These are phyloP conservation scores for Sesia apiformis DNA, from an alignment of 2,888 invertebrate genomes.

Conservation along the genomic window DNA sequence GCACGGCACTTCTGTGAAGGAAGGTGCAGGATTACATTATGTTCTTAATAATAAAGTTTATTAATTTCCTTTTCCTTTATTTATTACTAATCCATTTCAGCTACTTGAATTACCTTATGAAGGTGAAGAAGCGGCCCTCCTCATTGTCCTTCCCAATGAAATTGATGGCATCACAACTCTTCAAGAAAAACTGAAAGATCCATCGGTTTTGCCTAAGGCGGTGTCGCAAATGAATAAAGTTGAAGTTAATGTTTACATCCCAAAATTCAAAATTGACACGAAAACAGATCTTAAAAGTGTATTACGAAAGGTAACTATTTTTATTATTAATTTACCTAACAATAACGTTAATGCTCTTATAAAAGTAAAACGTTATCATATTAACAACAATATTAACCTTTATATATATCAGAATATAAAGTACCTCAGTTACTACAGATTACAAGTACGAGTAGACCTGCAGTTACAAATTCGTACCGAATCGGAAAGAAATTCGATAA, in stretches of 20 bases:
- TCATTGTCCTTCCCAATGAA: constrained; percentile 82
- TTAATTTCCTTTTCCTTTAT: too few relatives aligned
- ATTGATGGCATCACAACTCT: constrained; percentile 77
- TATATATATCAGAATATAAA: too few relatives aligned
- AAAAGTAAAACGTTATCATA: too few relatives aligned
- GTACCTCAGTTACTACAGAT: too few relatives aligned
- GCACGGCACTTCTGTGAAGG: too few relatives aligned
- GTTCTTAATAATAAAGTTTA: too few relatives aligned
- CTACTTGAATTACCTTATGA: constrained; percentile 84
- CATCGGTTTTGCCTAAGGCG: constrained; percentile 53
- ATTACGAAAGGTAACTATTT: constrained; percentile 71
- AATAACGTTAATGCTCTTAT: too few relatives aligned
- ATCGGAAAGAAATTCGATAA: too few relatives aligned
- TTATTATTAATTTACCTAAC: not conserved
- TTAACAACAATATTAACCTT: too few relatives aligned
- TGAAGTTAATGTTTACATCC: constrained; percentile 79
- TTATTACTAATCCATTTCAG: constrained; percentile 23
- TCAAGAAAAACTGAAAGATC: constrained; percentile 72
- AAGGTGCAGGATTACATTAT: too few relatives aligned
- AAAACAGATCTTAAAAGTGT: constrained; percentile 76
- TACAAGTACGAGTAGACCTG: too few relatives aligned
- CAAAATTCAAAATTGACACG: constrained; percentile 88
- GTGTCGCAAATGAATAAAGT: constrained; percentile 34
- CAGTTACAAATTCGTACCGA: too few relatives aligned
- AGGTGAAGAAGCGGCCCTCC: constrained; percentile 78